Conservation (phyloP, 2,797 vertebrate species). For the Myioborus melanocephalus region DNA sequence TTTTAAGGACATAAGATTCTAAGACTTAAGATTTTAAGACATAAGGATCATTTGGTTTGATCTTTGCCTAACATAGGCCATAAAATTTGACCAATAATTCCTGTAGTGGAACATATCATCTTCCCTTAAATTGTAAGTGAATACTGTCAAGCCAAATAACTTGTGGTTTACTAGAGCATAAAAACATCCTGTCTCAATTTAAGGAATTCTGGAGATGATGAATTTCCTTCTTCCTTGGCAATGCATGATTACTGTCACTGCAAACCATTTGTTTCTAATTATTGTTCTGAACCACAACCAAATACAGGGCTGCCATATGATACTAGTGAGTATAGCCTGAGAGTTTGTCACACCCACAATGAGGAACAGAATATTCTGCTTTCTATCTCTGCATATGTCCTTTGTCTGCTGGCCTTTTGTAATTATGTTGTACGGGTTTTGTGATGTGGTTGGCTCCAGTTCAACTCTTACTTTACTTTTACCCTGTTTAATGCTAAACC, state of each 20-base stretch:
- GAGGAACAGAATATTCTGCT: background rate
- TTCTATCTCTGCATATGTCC: background rate
- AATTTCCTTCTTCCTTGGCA: conserved; percentile 24
- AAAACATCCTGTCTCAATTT: conserved; percentile 45
- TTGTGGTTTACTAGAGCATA: background rate
- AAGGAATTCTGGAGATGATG: conserved; percentile 4
- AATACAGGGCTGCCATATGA: background rate
- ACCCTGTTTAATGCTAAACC: background rate
- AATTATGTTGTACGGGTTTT: background rate
- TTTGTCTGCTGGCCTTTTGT: background rate
- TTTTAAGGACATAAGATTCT: background rate
- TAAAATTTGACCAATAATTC: conserved; percentile 30
- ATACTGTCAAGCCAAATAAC: conserved; percentile 2
- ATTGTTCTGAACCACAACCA: background rate
- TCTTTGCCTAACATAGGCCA: conserved; percentile 11
- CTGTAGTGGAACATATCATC: background rate
- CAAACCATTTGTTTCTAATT: conserved; percentile 35
- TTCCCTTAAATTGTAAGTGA: conserved; percentile 7
- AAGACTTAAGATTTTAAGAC: background rate
- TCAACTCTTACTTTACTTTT: background rate
- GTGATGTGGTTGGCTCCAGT: background rate
- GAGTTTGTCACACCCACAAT: background rate
- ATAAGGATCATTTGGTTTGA: conserved; percentile 8
- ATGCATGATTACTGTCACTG: background rate
- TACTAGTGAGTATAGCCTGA: background rate